Conservation (phyloP, 2,113 vertebrate species). For the Myotis yumanensis region DNA sequence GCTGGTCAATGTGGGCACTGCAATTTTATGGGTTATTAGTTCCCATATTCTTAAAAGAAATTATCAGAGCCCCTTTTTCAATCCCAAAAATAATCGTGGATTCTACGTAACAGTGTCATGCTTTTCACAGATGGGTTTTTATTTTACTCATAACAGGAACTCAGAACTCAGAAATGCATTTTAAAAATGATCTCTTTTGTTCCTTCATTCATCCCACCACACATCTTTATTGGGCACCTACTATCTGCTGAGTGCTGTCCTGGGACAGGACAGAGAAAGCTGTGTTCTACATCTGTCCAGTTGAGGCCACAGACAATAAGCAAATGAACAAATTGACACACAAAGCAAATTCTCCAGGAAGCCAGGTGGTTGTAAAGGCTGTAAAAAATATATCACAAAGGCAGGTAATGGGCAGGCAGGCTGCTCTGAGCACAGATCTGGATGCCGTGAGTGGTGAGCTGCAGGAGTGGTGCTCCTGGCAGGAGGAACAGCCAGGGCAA, state of each 20-base stretch:
- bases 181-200: too few species aligned
- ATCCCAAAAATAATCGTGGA: too few species aligned
- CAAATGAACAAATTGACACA: not conserved
- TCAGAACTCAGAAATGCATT: not conserved
- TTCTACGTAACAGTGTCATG: accelerated
- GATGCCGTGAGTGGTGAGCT: accelerated
- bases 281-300: accelerated
- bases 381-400: accelerated
- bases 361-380: not conserved
- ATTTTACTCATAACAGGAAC: not conserved
- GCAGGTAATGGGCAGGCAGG: accelerated
- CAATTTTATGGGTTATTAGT: accelerated
- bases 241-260: accelerated
- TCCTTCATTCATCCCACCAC: accelerated
- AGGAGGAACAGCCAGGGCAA: not conserved
- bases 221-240: accelerated
- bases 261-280: not conserved
- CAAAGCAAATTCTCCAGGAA: too few species aligned
- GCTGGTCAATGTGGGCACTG: not conserved
- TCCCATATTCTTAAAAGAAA: not conserved
- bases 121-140: not conserved
- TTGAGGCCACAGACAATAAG: not conserved
- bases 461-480: accelerated
- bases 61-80: too few species aligned
- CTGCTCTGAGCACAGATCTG: not conserved